Base-by-base conservation (phyloP, 2,888 invertebrate species). In the Tinea pellionella region DNA sequence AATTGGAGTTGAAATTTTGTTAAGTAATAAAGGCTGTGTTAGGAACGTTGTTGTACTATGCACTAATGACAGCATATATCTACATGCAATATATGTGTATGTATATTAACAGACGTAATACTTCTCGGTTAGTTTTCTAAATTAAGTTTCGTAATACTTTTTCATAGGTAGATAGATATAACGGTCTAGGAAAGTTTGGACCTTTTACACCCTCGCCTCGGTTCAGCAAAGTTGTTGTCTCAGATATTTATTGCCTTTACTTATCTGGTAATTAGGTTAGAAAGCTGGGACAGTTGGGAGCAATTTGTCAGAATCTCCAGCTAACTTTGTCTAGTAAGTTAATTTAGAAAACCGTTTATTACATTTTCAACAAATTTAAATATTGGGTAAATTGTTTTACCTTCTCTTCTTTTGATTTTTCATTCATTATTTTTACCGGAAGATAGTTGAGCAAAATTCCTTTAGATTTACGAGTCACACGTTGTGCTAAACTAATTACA, bases 231-330 rank as follows among this genome's bases (percentile, higher is more conserved):
- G 42, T 42, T 24, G 43, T 62, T 63, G 60, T 60, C 59, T 59
- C 57, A 62, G 62, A 66, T 73, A 76, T 78, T 77, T 78, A 80
- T 76, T 73, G 74, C 72, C 69, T 66, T 67, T 74, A 79, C 74
- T 79, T 77, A 77, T 74, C 72, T 66, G 65, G 72, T 81, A 80
- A 80, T 82, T 78, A 77, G 74, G 77, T 80, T 81, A 77, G 70
- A 30, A 59, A 67, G 68, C 65, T 66, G 68, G 69, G 75, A 72
- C 77, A 73, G 75, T 76, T 68, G 76, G 77, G 77, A 71, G 69
- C 71, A 75, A 79, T 82, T 80, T 77, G 74, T 78, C 77, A 75
- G 70, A 73, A 72, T 67, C 66, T 41, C 12, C 19, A 29, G 24
- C 29, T 57, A 57, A 59, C 42, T 19, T 41, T 37, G 59, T 47